phyloP scores from a whole-genome alignment of 2,113 vertebrate genomes.

The Atlantisia rogersi region DNA sequence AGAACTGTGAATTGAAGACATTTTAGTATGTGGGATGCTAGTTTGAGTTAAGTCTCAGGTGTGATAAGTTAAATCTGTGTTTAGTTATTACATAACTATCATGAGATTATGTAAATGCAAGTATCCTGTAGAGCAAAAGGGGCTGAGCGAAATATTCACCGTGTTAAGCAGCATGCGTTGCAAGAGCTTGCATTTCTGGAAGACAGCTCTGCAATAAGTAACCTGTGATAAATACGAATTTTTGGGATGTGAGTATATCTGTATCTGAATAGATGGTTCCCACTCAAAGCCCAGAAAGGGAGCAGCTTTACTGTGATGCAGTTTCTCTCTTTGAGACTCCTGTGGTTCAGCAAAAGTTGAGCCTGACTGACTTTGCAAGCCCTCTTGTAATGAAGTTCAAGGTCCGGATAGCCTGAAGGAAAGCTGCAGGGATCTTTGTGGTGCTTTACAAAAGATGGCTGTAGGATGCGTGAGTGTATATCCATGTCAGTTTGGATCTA shows the following conservation, averaged over 20 bases:
- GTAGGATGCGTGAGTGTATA: background rate
- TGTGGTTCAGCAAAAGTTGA: background rate
- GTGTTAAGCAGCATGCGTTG: background rate
- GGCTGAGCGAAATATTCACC: background rate
- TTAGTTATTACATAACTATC: conserved; percentile 2
- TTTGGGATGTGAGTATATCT: background rate
- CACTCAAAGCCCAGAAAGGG: background rate
- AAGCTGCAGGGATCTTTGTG: background rate
- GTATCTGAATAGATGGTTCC: background rate
- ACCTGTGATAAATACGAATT: background rate
- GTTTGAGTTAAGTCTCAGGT: background rate
- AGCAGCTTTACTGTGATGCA: background rate
- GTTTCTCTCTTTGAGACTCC: background rate
- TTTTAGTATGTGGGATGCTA: background rate
- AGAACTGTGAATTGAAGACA: background rate
- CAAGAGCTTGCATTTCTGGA: background rate
- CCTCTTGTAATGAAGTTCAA: background rate
- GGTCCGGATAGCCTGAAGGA: background rate
- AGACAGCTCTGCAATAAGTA: background rate
- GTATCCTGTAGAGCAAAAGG: background rate
- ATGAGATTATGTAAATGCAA: background rate
- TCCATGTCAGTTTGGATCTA: background rate
- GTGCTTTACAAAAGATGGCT: background rate
- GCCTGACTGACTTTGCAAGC: background rate
- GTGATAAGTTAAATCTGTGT: background rate